Percentiles rank a stretch among this genome's conserved stretches.
These are phyloP conservation scores for Trematocara stigmaticum DNA, from an alignment of 2,113 vertebrate species.

Conservation along the genomic window DNA sequence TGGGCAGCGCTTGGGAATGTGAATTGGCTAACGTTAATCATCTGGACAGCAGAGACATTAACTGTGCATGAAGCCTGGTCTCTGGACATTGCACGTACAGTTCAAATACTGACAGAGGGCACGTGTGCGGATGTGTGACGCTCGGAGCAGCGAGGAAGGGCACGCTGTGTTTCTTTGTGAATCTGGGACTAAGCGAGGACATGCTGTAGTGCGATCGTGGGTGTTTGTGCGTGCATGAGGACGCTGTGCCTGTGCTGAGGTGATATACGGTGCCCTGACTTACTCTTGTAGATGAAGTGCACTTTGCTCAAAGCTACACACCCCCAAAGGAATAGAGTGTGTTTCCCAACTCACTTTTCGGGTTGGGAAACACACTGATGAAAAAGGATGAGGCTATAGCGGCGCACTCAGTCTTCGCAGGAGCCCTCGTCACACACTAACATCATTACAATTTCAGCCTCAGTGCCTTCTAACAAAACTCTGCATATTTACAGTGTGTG, in stretches of 20 bases:
- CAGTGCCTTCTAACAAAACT: constrained; percentile 51
- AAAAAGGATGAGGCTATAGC: constrained; percentile 49
- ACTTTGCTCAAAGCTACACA: constrained; percentile 43
- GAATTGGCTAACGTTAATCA: constrained; percentile 70
- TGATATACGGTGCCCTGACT: constrained; percentile 40
- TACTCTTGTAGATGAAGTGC: constrained; percentile 50
- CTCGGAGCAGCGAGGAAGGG: constrained; percentile 1
- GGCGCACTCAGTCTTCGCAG: constrained; percentile 15
- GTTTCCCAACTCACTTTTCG: constrained; percentile 52
- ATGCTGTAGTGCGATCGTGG: neutral
- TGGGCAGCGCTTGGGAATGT: constrained; percentile 58
- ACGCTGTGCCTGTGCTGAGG: constrained; percentile 12
- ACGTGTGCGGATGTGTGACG: neutral
- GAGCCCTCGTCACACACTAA: constrained; percentile 50
- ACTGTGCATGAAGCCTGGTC: constrained; percentile 69
- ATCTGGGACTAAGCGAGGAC: neutral
- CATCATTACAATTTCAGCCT: constrained; percentile 61
- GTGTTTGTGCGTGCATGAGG: constrained; percentile 9
- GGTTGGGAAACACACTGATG: constrained; percentile 52
- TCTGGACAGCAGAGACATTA: constrained; percentile 73
- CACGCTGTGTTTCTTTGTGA: neutral
- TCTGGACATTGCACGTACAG: constrained; percentile 53
- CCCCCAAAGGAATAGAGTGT: constrained; percentile 37
- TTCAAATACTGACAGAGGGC: constrained; percentile 39
- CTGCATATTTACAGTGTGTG: constrained; percentile 48